These are phyloP conservation scores for Clarias fuscus DNA, from an alignment of 2,797 vertebrate genomes.

Conservation along the genomic window DNA sequence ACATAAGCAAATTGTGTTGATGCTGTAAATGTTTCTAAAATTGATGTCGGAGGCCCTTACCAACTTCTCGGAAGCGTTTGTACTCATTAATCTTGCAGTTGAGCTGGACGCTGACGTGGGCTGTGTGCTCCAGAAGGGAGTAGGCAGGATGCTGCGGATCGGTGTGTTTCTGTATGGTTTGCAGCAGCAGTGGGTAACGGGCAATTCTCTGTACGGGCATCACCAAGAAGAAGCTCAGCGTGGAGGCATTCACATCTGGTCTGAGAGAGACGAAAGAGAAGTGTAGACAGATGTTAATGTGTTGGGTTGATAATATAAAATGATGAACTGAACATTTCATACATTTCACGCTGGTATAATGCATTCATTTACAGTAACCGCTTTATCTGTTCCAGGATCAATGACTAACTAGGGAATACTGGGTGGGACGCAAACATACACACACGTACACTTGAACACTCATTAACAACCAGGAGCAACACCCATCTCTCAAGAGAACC, in stretches of 20 bases:
- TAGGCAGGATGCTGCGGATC: constrained; percentile 68
- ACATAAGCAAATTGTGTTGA: constrained; percentile 3
- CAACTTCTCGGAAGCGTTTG: constrained; percentile 92
- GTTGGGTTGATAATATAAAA: neutral
- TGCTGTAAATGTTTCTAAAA: constrained; percentile 2
- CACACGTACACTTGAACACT: neutral
- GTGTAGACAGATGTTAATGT: neutral
- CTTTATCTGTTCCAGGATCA: neutral
- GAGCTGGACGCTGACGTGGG: constrained; percentile 77
- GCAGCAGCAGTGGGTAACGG: constrained; percentile 90
- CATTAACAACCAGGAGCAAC: neutral
- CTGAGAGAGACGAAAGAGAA: constrained; percentile 63
- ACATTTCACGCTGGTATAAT: neutral
- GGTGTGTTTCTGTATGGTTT: constrained; percentile 90
- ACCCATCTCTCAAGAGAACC: neutral
- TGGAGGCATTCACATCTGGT: constrained; percentile 83
- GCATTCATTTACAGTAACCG: neutral
- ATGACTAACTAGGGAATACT: neutral
- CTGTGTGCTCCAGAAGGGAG: constrained; percentile 73
- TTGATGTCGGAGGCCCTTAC: constrained; percentile 71
- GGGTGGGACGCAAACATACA: neutral
- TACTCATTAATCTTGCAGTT: constrained; percentile 93
- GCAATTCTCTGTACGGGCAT: constrained; percentile 93
- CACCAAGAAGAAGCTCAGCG: constrained; percentile 92
- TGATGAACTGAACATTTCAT: neutral